These are phyloP conservation scores for Trimorus sp. DNA, from an alignment of 2,888 invertebrate genomes.

Conservation along the genomic window DNA sequence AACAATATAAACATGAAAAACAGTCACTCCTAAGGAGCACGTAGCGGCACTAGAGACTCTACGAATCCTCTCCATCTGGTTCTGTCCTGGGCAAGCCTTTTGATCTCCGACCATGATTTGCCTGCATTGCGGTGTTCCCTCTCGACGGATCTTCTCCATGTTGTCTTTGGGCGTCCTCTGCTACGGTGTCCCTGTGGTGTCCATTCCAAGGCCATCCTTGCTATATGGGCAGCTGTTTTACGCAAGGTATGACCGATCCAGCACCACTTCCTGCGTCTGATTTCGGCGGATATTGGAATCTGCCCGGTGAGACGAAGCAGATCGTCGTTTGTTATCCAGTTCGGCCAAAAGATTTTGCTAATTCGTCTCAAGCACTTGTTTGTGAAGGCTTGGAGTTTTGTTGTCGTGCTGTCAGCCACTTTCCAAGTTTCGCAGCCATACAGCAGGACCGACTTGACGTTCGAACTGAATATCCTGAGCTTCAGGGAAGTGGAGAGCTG, in stretches of 20 bases:
- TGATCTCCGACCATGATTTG: too few relatives aligned
- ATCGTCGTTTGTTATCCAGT: conserved; percentile 20
- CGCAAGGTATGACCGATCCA: conserved; percentile 7
- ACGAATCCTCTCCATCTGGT: too few relatives aligned
- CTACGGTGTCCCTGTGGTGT: too few relatives aligned
- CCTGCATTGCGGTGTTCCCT: too few relatives aligned
- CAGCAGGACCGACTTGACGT: conserved; percentile 33
- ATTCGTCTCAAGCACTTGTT: conserved; percentile 30
- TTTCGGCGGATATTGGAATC: not conserved
- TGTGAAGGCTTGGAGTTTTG: conserved; percentile 10
- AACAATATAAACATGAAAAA: too few relatives aligned
- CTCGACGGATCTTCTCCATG: too few relatives aligned
- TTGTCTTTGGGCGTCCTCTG: too few relatives aligned
- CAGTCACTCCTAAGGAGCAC: too few relatives aligned
- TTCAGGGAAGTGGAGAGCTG: conserved; percentile 15
- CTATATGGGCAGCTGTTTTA: too few relatives aligned
- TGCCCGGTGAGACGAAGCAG: conserved; percentile 15
- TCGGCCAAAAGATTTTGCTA: conserved; percentile 30
- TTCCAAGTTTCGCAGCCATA: conserved; percentile 36
- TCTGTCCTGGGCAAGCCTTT: too few relatives aligned
- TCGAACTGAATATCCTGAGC: conserved; percentile 24
- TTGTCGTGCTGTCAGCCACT: not conserved
- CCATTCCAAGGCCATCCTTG: too few relatives aligned
- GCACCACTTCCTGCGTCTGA: conserved; percentile 20
- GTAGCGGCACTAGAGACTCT: too few relatives aligned